These are phyloP conservation scores for Drosophila niveifrons DNA, from an alignment of 2,888 invertebrate species.

Conservation along the genomic window DNA sequence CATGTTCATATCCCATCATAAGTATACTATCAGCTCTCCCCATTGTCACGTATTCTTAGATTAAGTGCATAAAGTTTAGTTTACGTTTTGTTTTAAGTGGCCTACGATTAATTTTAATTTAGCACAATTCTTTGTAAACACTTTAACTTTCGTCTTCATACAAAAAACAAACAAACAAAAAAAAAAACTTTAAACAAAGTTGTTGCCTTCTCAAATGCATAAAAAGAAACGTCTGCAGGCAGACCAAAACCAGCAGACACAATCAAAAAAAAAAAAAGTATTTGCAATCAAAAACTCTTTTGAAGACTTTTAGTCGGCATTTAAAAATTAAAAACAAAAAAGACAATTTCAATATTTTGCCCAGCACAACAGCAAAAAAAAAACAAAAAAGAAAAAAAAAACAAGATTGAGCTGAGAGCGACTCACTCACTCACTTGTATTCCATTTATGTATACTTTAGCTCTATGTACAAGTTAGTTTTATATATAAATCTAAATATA, in stretches of 20 bases:
- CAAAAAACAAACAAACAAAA: slow-evolving; percentile 30
- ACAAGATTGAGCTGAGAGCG: slow-evolving; percentile 26
- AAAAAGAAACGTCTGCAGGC: slow-evolving; percentile 70
- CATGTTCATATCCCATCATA: slow-evolving; percentile 42
- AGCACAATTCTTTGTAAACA: slow-evolving; percentile 75
- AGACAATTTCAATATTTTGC: slow-evolving; percentile 38
- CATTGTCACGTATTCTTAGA: slow-evolving; percentile 51
- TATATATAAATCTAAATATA: slow-evolving; percentile 42
- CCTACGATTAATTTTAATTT: slow-evolving; percentile 71
- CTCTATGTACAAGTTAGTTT: slow-evolving; percentile 56
- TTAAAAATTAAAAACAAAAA: slow-evolving; percentile 40
- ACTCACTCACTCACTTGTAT: slow-evolving; percentile 58
- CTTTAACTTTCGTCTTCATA: slow-evolving; percentile 31
- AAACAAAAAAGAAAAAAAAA: slow-evolving; percentile 16
- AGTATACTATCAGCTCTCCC: slow-evolving; percentile 23
- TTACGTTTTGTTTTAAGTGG: slow-evolving; percentile 48
- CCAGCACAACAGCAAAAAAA: slow-evolving; percentile 44
- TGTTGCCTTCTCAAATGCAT: slow-evolving; percentile 65
- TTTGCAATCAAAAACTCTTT: slow-evolving; percentile 59
- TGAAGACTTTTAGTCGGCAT: slow-evolving; percentile 68
- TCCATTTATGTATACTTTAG: slow-evolving; percentile 68
- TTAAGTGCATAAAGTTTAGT: slow-evolving; percentile 50
- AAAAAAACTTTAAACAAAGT: slow-evolving; percentile 37
- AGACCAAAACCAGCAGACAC: slow-evolving; percentile 68
- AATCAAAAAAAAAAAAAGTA: slow-evolving; percentile 45